Evolutionary conservation across 2,888 invertebrate genomes (phyloP).

Genomic region (Apodemia hepburni): DNA sequence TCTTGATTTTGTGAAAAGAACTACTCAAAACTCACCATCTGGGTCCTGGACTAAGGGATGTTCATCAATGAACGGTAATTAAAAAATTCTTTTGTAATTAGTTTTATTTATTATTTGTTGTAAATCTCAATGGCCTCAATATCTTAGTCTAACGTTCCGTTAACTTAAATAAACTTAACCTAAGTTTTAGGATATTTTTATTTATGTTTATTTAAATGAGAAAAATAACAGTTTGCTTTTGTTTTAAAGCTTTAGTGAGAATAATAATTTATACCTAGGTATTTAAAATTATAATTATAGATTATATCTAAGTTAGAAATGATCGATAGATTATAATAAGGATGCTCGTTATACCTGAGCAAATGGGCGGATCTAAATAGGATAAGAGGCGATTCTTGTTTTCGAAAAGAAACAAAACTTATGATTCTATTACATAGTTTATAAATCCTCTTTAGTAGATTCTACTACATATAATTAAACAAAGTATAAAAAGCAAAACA

Average conservation of each 20-base stretch:
- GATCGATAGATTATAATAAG: not conserved
- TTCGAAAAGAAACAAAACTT: not conserved
- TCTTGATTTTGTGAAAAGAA: conserved; percentile 66
- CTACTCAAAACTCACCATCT: conserved; percentile 53
- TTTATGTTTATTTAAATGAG: not conserved
- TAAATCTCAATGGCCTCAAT: conserved; percentile 66
- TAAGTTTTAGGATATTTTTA: not conserved
- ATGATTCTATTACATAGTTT: not conserved
- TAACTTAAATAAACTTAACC: conserved; percentile 35
- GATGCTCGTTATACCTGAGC: not conserved
- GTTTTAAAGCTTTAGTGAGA: not conserved
- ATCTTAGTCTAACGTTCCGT: conserved; percentile 52
- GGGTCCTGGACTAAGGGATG: conserved; percentile 62
- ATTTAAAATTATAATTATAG: not conserved
- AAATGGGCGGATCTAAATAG: not conserved
- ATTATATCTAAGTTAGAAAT: not conserved
- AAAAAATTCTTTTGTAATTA: conserved; percentile 40
- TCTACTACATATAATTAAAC: not conserved
- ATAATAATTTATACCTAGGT: not conserved
- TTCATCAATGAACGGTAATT: conserved; percentile 66
- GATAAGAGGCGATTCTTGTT: not conserved
- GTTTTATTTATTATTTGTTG: conserved; percentile 48
- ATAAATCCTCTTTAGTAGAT: too few relatives aligned
- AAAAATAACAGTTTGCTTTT: not conserved
- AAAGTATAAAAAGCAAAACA: not conserved